Evolutionary conservation across 2,797 vertebrate genomes (phyloP), one percentile per base, ranked within the genome.

Genomic region (Sebastes baramenuke): DNA sequence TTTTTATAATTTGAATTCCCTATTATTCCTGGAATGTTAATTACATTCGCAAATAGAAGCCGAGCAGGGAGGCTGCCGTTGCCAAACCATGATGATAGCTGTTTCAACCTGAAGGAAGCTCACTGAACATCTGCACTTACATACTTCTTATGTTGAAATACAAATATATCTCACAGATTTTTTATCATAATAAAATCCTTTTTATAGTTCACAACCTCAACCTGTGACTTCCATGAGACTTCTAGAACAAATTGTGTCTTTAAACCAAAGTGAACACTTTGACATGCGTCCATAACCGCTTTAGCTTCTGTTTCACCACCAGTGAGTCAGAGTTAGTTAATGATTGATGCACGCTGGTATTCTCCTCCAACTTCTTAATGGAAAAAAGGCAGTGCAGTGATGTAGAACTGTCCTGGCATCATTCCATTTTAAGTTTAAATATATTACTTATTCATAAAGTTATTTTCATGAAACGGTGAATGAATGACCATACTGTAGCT

Each of bases 11-110:
- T 73, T 87, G 24, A 85, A 80, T 83, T 88, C 77, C 66, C 54
- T 67, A 75, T 88, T 84, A 81, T 77, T 67, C 59, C 46, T 60
- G 81, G 75, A 87, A 89, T 81, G 46, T 78, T 87, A 83, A 91
- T 93, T 85, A 82, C 46, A 72, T 72, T 64, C 13, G 29, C 24
- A 82, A 87, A 85, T 65, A 80, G 69, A 89, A 34, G 24, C 42
- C 4, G 52, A 52, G n/a, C 59, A 72, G 24, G 2, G n/a, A 58
- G 46, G 24, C 72, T 64, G 22, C 24, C 25, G 49, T 78, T 65
- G 46, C 32, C 62, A 71, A 82, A 81, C 36, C 60, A 60, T 46
- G 27, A 52, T 36, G 27, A 52, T 6, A 72, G 55, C 46, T 32
- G 67, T 65, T 24, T 81, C 20, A 38, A 55, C 4, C n/a, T 69